Evolutionary conservation across 2,888 invertebrate species (phyloP), one percentile per base, ranked within the genome.

Genomic region (Drosophila histrio): DNA sequence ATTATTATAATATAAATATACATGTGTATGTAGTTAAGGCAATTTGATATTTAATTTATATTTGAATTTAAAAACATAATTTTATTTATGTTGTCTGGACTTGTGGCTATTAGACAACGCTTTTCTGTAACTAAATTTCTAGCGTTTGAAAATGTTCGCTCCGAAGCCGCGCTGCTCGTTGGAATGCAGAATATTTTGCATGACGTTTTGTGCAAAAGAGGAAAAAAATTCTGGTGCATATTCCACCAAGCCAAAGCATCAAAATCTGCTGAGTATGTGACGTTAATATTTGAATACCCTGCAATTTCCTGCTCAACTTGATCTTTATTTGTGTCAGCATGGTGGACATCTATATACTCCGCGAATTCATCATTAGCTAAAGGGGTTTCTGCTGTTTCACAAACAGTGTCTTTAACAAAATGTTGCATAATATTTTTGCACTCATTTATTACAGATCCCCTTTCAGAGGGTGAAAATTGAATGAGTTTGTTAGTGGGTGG

Each of bases 121-220:
- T 47, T 47, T 47, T 47, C 46, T 3, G n/a, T 13, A 0, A 47
- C 32, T 32, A 46, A 9, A 21, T 46, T 46, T 21, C 30, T 21
- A 8, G 13, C 52, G 9, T 30, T 21, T 11, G 30, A 39, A 13
- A 53, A 30, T 8, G 30, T 41, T 9, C 44, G 28, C 28, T 60
- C 46, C 11, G 24, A 60, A 19, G 39, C 53, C n/a, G 46, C 44
- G 52, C 39, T 47, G 9, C 34, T 43, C 11, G 54, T 28, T 41
- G 56, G 49, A 41, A 54, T 59, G 26, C 43, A 58, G n/a, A 58
- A 58, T 22, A 49, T 41, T 24, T 43, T 58, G 4, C 13, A 41
- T 4, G n/a, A 46, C 41, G 49, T 50, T 9, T 62, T 56, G 13
- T 56, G 11, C 22, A 62, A 54, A 32, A 26, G 11, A 21, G 47